These are phyloP conservation scores for Arctocebus calabarensis DNA, from an alignment of 2,797 vertebrate genomes.

Conservation along the genomic window DNA sequence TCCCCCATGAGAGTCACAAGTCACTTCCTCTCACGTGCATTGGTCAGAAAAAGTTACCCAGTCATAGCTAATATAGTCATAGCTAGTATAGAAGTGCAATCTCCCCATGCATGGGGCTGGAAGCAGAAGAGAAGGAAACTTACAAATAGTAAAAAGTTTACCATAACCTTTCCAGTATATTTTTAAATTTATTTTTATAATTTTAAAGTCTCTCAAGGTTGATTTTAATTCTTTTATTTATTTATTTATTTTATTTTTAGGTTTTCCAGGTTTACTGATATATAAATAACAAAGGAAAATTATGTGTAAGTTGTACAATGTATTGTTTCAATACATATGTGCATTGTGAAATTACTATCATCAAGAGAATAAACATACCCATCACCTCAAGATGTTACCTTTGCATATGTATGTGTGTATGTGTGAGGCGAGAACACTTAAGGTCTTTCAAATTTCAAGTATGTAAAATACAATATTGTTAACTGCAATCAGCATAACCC, in stretches of 20 bases:
- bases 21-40: neutral
- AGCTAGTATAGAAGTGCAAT: neutral
- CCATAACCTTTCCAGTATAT: neutral
- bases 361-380: neutral
- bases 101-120: neutral
- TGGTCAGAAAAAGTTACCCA: neutral
- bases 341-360: neutral
- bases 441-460: neutral
- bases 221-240: neutral
- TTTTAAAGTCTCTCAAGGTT: neutral
- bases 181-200: neutral
- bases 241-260: neutral
- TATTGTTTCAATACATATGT: neutral
- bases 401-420: neutral
- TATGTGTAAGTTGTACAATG: neutral
- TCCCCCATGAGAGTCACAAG: neutral
- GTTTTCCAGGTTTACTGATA: neutral
- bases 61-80: neutral
- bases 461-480: neutral
- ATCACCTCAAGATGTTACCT: neutral
- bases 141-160: neutral
- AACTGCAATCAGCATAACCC: neutral
- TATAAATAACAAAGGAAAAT: neutral
- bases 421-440: neutral
- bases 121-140: neutral